Conservation (phyloP, 1,140 invertebrate species). For the Lethrus apterus region DNA sequence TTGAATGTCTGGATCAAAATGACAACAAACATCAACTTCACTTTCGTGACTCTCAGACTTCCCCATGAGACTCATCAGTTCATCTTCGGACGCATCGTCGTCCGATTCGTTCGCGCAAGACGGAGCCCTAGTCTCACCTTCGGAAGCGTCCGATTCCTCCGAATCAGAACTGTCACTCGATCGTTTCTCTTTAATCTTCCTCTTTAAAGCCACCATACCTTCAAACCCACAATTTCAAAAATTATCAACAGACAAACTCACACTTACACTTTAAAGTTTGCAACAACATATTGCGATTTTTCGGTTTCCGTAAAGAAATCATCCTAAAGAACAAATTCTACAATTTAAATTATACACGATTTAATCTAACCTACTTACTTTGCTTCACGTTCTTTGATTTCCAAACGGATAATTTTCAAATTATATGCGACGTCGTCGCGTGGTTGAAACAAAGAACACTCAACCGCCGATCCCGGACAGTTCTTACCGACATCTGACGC, state of each 20-base stretch:
- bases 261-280: conserved; percentile 19
- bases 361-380: conserved; percentile 1
- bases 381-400: conserved; percentile 15
- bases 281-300: conserved; percentile 10
- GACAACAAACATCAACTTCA: too few species aligned
- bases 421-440: conserved; percentile 17
- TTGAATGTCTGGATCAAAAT: too few species aligned
- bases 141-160: not conserved
- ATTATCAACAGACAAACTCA: not conserved
- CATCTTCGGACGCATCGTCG: not conserved
- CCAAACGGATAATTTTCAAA: conserved; percentile 11
- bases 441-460: conserved; percentile 14
- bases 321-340: conserved; percentile 11
- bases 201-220: conserved; percentile 12
- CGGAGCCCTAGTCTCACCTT: not conserved
- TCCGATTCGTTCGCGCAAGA: not conserved
- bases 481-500: not conserved
- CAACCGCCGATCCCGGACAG: conserved; percentile 6
- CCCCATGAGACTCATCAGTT: not conserved
- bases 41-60: too few species aligned
- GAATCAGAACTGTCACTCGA: conserved; percentile 4
- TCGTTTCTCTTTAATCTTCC: conserved; percentile 10
- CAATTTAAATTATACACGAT: not conserved
- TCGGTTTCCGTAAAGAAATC: conserved; percentile 14
- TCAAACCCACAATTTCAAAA: not conserved